Conservation (phyloP, 2,797 vertebrate species). For the Rhynchonycteris naso region DNA sequence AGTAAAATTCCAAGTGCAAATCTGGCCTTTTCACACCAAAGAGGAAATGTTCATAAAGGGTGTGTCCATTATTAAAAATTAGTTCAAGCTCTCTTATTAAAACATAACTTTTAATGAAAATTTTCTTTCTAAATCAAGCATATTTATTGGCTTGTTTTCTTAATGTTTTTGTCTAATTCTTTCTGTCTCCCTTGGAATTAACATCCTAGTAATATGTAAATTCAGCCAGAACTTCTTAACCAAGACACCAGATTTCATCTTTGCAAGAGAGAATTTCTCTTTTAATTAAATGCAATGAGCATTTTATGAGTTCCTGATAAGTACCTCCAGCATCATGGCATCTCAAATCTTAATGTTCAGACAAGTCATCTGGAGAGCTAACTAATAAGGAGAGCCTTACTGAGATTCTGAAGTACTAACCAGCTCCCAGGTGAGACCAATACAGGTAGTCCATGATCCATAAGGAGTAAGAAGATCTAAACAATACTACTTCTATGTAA, state of each 20-base stretch:
- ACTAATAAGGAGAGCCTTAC: background rate
- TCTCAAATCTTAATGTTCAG: background rate
- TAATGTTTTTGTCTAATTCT: background rate
- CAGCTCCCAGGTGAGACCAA: background rate
- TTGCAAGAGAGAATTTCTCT: background rate
- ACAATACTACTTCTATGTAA: background rate
- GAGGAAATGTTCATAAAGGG: background rate
- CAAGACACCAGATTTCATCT: background rate
- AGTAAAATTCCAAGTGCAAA: conserved; percentile 19
- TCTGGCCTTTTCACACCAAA: background rate
- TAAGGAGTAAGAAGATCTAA: background rate
- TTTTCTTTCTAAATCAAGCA: background rate
- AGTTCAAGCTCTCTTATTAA: background rate
- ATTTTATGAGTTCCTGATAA: conserved; percentile 13
- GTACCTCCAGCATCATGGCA: background rate
- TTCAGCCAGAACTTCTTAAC: conserved; percentile 24
- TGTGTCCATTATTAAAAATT: conserved; percentile 11
- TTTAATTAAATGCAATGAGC: background rate
- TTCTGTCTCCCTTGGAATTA: conserved; percentile 17
- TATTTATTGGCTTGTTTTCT: background rate
- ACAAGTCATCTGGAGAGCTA: background rate
- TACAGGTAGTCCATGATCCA: background rate
- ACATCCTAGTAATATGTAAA: background rate
- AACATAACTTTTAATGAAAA: conserved; percentile 29
- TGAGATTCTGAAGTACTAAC: background rate